Base-by-base conservation (phyloP, 2,888 invertebrate species). In the Odontocerum albicorne region DNA sequence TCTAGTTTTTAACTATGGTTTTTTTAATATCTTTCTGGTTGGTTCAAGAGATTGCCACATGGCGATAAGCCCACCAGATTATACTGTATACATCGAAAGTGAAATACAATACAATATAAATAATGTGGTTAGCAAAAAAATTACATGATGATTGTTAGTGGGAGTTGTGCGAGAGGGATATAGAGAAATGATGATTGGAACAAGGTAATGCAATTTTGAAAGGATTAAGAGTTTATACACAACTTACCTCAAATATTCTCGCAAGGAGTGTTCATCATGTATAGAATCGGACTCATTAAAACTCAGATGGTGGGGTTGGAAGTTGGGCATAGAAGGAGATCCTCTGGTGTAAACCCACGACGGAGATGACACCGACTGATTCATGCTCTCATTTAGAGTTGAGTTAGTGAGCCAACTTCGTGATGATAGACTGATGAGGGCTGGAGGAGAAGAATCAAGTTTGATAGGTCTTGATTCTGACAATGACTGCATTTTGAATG, bases 231-330 rank as follows among this genome's bases (percentile, higher is more conserved):
- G n/a, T 27, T 7, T 27, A 27, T 27, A 10, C 27, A 17, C 7
- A 8, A 71, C 69, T 65, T 70, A 65, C 72, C 65, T 72, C 33
- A 82, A 66, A 65, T 78, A 80, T 46, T 73, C 67, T 13, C 71
- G 68, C 27, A 82, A 66, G 10, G 71, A 70, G 21, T 70, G 67
- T 56, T 79, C 76, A 64, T 82, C 77, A 0, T 71, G 72, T 43
- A 82, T 79, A 13, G 73, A 66, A 52, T 80, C 79, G n/a, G 49
- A 35, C 10, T 50, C 44, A 10, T 44, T 35, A 19, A 59, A 61
- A 17, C 59, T 49, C 17, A 60, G 39, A 8, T 52, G 36, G 7
- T 58, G 52, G n/a, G 60, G 53, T 7, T 57, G 44, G 44, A 51
- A 55, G 19, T 51, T 50, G 13, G 58, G 52, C 47, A 61, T 50